Base-by-base conservation (phyloP, 2,113 vertebrate genomes). In the Amblyopsis rosae region DNA sequence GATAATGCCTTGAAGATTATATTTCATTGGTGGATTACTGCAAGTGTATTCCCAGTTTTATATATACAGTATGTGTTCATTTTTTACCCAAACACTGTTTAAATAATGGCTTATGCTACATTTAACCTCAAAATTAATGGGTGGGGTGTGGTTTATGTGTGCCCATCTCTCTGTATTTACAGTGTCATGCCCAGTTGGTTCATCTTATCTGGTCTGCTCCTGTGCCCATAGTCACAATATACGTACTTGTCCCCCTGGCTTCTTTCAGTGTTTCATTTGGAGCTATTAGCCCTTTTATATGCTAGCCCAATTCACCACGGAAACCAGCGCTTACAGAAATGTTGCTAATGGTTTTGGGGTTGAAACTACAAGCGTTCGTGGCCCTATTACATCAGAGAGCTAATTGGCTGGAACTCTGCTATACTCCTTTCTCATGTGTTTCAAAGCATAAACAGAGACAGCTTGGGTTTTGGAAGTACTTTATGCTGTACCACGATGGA, bases 21-120 rank as follows among this genome's bases (percentile, higher is more conserved):
- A 75, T 46, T 51, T 56, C 60, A 70, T 77, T 59, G 35, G 78
- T 13, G 63, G 57, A 73, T 73, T 69, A 76, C 76, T 74, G 68
- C 69, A 69, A 48, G 72, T 65, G 56, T 72, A n/a, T 73, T 75
- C 45, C 55, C 53, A 10, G 61, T 75, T 65, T 19, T 67, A 33
- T 41, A 67, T 65, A 26, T 26, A 26, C 26, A 26, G 47, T 77
- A 59, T 35, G 54, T 51, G 57, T 72, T 41, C 64, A 46, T 16
- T 59, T 79, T 67, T 59, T 3, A 61, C 65, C 48, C 32, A 48
- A 50, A 46, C 13, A 12, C 47, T 51, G 33, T 57, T 49, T 45
- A 66, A 17, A 41, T 45, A 0, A 5, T 45, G 9, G 32, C 7
- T 50, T 51, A 63, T 41, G 63, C 73, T 47, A 12, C 45, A 10